Evolutionary conservation across 2,113 vertebrate species (phyloP).

Genomic region (Ochotona princeps): DNA sequence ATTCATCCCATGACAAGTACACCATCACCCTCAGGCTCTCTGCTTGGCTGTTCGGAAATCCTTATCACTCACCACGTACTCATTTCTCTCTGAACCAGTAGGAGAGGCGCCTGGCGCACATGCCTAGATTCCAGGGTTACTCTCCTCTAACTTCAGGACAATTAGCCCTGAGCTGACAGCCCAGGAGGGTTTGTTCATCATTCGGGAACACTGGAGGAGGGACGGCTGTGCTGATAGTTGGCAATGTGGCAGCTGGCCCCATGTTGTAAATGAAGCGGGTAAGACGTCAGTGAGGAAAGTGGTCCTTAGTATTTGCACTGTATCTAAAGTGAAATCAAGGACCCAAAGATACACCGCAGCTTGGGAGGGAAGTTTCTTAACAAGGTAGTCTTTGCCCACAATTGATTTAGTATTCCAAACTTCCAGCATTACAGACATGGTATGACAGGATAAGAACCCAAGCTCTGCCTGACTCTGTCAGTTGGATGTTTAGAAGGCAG

Average conservation of each 20-base stretch:
- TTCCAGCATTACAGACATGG: constrained; percentile 19
- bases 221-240: neutral
- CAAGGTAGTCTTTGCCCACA: neutral
- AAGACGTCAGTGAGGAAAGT: constrained; percentile 30
- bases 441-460: neutral
- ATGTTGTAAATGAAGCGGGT: neutral
- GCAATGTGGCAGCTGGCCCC: neutral
- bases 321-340: neutral
- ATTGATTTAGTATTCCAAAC: constrained; percentile 25
- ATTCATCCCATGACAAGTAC: neutral
- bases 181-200: neutral
- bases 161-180: neutral
- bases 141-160: constrained; percentile 38
- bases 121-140: constrained; percentile 54
- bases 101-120: constrained; percentile 13
- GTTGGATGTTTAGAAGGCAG: neutral
- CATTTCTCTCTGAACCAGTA: neutral
- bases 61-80: neutral
- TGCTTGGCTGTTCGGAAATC: neutral
- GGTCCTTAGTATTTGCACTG: neutral
- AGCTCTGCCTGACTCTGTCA: neutral
- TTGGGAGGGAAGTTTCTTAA: constrained; percentile 24
- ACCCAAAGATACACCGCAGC: neutral
- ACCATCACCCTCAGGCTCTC: neutral
- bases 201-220: neutral